These are phyloP conservation scores for Lagorchestes hirsutus DNA, from an alignment of 2,797 vertebrate species.

Conservation along the genomic window DNA sequence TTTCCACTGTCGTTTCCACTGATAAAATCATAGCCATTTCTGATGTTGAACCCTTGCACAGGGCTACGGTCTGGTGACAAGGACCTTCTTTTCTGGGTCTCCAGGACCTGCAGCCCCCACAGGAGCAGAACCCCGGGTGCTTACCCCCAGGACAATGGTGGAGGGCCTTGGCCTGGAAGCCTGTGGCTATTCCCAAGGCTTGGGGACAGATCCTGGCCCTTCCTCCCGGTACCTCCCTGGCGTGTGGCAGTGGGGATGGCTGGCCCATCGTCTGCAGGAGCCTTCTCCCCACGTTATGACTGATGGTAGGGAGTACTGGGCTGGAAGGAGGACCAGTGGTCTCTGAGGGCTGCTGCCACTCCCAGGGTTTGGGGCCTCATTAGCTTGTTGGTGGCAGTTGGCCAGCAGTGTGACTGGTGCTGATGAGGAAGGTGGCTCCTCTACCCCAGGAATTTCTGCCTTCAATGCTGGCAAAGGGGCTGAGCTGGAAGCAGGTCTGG, in stretches of 20 bases:
- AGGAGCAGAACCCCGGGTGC: background rate
- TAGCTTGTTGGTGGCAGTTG: background rate
- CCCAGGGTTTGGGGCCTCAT: background rate
- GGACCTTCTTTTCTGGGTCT: background rate
- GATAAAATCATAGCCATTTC: background rate
- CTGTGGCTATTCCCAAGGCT: background rate
- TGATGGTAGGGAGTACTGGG: background rate
- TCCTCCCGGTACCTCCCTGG: background rate
- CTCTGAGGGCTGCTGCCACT: background rate
- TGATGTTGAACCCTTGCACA: background rate
- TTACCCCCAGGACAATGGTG: background rate
- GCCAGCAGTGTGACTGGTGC: background rate
- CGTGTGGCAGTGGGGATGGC: background rate
- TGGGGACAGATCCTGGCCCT: background rate
- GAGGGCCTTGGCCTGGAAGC: background rate
- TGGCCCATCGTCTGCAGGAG: background rate
- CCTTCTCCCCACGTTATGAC: background rate
- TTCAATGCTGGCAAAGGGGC: background rate
- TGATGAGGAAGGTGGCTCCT: background rate
- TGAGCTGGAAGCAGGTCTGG: background rate
- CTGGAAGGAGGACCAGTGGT: background rate
- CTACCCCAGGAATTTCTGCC: background rate
- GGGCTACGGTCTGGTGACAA: background rate
- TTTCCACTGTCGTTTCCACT: background rate
- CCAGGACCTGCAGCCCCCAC: background rate